These are phyloP conservation scores for Lepidocyrtoides sp. DNA, from an alignment of 2,888 invertebrate species.

Conservation along the genomic window DNA sequence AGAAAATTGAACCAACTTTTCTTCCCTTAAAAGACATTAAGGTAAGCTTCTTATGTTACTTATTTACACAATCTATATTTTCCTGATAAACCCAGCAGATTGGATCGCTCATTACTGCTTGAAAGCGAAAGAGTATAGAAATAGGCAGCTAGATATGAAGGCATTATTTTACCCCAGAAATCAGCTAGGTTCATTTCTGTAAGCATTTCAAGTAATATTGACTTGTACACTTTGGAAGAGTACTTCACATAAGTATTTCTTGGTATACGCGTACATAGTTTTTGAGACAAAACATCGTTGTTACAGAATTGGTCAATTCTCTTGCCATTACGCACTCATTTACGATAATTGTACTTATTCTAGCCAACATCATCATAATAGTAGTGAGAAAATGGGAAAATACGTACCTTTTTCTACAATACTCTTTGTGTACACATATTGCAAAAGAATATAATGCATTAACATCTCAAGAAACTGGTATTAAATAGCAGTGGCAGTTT, in stretches of 20 bases:
- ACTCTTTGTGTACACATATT: neutral
- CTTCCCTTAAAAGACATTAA: constrained; percentile 7
- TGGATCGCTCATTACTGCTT: neutral
- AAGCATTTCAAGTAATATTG: too few species aligned
- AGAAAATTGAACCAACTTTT: constrained; percentile 36
- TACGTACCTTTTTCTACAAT: neutral
- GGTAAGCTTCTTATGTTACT: neutral
- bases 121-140: neutral
- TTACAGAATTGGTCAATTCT: neutral
- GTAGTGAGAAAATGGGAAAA: neutral
- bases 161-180: neutral
- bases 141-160: neutral
- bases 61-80: neutral
- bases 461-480: neutral
- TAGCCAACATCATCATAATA: neutral
- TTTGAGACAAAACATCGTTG: neutral
- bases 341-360: neutral
- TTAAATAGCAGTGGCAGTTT: neutral
- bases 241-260: neutral
- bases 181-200: too few species aligned
- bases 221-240: too few species aligned
- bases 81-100: constrained; percentile 4
- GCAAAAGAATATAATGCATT: neutral
- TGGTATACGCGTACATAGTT: neutral
- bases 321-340: neutral